A percentile compares a stretch with the other conserved stretches of the same genome.
Evolutionary conservation across 2,888 invertebrate genomes (phyloP).

Genomic region (Dinocampus coccinellae): DNA sequence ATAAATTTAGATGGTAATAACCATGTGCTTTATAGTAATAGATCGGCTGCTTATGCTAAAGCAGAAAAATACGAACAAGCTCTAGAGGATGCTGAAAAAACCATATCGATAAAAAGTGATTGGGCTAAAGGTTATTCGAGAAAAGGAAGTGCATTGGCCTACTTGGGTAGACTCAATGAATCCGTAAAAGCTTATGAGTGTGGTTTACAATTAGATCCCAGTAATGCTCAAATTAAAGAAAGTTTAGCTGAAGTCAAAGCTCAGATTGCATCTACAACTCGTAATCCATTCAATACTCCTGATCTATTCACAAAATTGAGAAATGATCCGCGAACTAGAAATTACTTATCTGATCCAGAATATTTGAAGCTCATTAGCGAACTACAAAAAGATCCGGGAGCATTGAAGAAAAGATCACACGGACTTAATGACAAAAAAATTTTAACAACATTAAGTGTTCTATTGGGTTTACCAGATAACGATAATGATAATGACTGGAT

Average conservation of each 20-base stretch:
- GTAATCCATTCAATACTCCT: slow-evolving; percentile 73
- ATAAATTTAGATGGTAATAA: slow-evolving; percentile 84
- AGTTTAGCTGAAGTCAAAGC: slow-evolving; percentile 77
- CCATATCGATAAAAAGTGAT: slow-evolving; percentile 82
- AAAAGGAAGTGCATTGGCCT: slow-evolving; percentile 88
- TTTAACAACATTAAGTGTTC: slow-evolving; percentile 78
- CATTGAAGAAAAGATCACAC: slow-evolving; percentile 66
- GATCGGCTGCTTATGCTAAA: slow-evolving; percentile 92
- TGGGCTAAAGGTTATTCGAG: slow-evolving; percentile 93
- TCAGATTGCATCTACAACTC: slow-evolving; percentile 47
- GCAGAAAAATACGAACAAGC: slow-evolving; percentile 81
- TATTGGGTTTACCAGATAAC: slow-evolving; percentile 76
- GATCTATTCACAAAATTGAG: slow-evolving; percentile 75
- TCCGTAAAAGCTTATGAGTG: slow-evolving; percentile 83
- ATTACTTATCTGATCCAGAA: slow-evolving; percentile 81
- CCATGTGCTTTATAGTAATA: slow-evolving; percentile 91
- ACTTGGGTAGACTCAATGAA: slow-evolving; percentile 80
- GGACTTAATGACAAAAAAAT: slow-evolving; percentile 77
- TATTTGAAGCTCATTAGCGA: slow-evolving; percentile 77
- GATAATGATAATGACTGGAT: slow-evolving; percentile 66
- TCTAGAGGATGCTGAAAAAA: slow-evolving; percentile 87
- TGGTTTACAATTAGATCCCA: slow-evolving; percentile 80
- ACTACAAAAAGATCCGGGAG: slow-evolving; percentile 77
- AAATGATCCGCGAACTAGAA: slow-evolving; percentile 78
- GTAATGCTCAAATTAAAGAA: slow-evolving; percentile 78